Evolutionary conservation across 2,888 invertebrate species (phyloP), one percentile per base, ranked within the genome.

Genomic region (Caenorhabditis sp.): DNA sequence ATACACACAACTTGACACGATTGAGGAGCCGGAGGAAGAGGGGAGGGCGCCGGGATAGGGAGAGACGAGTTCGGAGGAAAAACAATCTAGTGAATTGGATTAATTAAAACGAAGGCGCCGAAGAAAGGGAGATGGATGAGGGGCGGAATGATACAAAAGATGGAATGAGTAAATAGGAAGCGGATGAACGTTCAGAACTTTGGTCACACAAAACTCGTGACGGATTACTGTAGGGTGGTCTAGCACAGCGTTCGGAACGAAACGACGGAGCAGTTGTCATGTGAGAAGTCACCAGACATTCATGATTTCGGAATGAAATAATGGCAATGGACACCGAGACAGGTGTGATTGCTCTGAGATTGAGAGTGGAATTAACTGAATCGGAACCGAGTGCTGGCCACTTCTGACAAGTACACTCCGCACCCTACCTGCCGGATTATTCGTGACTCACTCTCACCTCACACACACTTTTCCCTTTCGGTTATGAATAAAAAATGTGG

Each of bases 21-120:
- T 32, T 39, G 30, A 43, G 37, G 50, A 58, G 68, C 15, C 20
- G 41, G 35, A 32, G 30, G 30, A 45, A 32, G 50, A 17, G 46
- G 48, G 26, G 55, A 27, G 32, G 35, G 45, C n/a, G n/a, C n/a
- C 22, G 46, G n/a, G 37, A 41, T n/a, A 2, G 65, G 15, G 37
- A 35, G 41, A 20, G 26, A 46, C n/a, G 13, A 13, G 30, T 45
- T 17, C 26, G 24, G 66, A 39, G 48, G 22, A 41, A 50, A 53
- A 62, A 50, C 59, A 58, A 66, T 58, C 22, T 56, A 24, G 32
- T 30, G 70, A 71, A 61, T 61, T 71, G 59, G 59, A 71, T 61
- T 61, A 71, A 71, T 61, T 71, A 53, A 61, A 71, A 48, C 8
- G 20, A 48, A 30, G 39, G 26, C 27, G 37, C 17, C 2, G 52